These are phyloP conservation scores for Neodiprion fabricii DNA, from an alignment of 1,140 invertebrate genomes.

Conservation along the genomic window DNA sequence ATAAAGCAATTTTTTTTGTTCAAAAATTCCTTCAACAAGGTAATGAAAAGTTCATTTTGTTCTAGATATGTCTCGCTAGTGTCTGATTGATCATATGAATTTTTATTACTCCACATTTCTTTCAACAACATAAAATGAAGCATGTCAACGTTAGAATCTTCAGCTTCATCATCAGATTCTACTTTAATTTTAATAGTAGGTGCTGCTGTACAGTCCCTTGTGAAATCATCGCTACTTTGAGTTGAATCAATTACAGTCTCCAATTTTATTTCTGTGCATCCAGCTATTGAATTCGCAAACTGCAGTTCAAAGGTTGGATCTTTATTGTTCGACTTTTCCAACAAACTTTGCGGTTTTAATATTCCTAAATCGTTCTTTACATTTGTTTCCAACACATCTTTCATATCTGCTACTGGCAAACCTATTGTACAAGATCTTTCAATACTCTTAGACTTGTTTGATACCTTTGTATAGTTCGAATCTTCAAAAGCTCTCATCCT, in stretches of 20 bases:
- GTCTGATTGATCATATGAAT: background rate
- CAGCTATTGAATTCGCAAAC: background rate
- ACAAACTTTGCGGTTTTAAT: background rate
- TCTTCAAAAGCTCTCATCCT: too few species aligned
- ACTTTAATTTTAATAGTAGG: background rate
- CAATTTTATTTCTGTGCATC: background rate
- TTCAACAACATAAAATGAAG: slow-evolving; percentile 1
- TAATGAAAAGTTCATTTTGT: background rate
- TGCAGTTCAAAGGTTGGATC: background rate
- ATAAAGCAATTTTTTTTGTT: background rate
- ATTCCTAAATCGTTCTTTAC: background rate
- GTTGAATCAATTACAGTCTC: background rate
- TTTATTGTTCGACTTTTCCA: background rate
- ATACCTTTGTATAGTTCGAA: too few species aligned
- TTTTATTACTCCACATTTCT: background rate
- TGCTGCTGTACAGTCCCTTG: background rate
- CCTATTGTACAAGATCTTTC: too few species aligned
- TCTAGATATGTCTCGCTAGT: background rate
- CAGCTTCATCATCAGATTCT: background rate
- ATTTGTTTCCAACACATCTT: background rate
- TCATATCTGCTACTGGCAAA: background rate
- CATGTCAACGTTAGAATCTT: background rate
- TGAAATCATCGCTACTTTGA: background rate
- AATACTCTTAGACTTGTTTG: too few species aligned
- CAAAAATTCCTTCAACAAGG: background rate